A percentile compares a stretch with the other conserved stretches of the same genome.
Evolutionary conservation across 2,113 vertebrate genomes (phyloP).

Genomic region (Oncorhynchus nerka): DNA sequence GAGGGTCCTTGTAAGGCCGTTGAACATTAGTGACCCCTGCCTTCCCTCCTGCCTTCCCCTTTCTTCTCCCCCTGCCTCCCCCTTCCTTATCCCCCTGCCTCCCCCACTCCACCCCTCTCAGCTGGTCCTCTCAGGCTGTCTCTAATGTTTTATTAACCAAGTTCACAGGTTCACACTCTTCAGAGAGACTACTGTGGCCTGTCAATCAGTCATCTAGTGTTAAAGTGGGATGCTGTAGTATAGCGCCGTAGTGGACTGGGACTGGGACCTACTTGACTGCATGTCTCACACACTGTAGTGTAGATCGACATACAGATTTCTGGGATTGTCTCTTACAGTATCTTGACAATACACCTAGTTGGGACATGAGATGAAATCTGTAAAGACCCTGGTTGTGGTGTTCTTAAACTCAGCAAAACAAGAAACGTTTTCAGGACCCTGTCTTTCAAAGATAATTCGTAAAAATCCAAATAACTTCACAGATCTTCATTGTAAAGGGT

Average conservation of each 20-base stretch:
- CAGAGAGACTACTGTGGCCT: conserved; percentile 59
- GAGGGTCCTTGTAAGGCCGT: conserved; percentile 50
- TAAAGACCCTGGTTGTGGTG: not conserved
- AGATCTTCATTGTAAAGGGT: too few species aligned
- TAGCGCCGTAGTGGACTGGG: not conserved
- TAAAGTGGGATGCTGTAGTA: conserved; percentile 55
- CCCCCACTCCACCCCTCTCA: conserved; percentile 16
- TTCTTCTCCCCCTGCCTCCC: conserved; percentile 22
- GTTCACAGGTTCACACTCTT: conserved; percentile 69
- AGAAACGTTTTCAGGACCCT: too few species aligned
- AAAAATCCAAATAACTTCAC: too few species aligned
- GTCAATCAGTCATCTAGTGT: conserved; percentile 65
- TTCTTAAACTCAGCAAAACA: too few species aligned
- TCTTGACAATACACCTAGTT: conserved; percentile 41
- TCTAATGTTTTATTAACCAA: conserved; percentile 78
- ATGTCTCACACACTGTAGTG: conserved; percentile 43
- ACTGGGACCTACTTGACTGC: conserved; percentile 33
- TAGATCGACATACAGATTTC: conserved; percentile 50
- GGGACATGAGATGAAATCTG: not conserved
- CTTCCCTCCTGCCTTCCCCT: not conserved
- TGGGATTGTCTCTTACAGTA: conserved; percentile 39
- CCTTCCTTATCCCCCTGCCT: conserved; percentile 20
- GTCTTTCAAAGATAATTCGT: too few species aligned
- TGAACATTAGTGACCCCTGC: conserved; percentile 56
- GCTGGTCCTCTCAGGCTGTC: conserved; percentile 51